A percentile compares a stretch with the other conserved stretches of the same genome.
phyloP scores from a whole-genome alignment of 2,113 vertebrate species.

The Orycteropus afer region DNA sequence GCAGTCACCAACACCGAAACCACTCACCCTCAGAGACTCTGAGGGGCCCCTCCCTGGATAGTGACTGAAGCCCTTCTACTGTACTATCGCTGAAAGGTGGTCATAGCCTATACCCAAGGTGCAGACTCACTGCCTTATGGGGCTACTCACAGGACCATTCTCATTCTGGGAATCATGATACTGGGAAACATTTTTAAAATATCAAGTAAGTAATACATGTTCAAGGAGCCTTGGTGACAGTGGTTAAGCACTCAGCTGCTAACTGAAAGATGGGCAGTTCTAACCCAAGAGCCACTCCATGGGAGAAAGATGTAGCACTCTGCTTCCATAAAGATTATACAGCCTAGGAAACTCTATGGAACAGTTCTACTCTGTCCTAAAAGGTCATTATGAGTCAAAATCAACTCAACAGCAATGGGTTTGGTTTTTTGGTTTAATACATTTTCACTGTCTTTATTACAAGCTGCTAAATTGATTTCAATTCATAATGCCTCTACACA shows the following conservation, averaged over 20 bases:
- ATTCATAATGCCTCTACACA: background rate
- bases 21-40: background rate
- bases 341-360: background rate
- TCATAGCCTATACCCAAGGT: background rate
- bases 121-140: background rate
- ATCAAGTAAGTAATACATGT: background rate
- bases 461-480: background rate
- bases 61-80: background rate
- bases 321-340: too few relatives aligned
- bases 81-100: accelerated
- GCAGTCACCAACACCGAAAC: background rate
- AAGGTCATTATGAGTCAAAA: background rate
- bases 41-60: background rate
- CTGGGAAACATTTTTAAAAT: background rate
- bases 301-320: background rate
- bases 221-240: background rate
- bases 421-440: background rate
- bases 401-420: background rate
- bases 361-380: background rate
- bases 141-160: background rate
- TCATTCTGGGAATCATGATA: background rate
- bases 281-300: background rate
- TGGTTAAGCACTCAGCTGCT: too few relatives aligned
- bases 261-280: too few relatives aligned
- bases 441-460: background rate